Conservation (phyloP, 2,113 vertebrate genomes). For the Platysternon megacephalum region DNA sequence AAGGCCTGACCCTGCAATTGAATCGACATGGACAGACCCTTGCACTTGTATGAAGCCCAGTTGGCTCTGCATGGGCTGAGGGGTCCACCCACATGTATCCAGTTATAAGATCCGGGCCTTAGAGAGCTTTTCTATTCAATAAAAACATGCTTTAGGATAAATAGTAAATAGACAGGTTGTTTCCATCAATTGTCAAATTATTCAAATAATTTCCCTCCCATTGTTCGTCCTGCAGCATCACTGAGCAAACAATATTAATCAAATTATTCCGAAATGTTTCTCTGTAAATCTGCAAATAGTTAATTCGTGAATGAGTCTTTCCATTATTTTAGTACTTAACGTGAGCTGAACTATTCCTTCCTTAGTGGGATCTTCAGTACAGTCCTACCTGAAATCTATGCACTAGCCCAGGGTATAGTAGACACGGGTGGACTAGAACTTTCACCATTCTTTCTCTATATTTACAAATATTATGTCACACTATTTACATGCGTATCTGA, state of each 20-base stretch:
- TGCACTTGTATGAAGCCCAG: background rate
- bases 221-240: background rate
- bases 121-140: background rate
- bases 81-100: background rate
- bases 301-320: background rate
- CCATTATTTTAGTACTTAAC: fast-evolving
- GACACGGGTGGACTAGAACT: background rate
- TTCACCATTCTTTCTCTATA: background rate
- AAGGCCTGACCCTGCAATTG: background rate
- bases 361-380: background rate
- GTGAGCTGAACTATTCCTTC: background rate
- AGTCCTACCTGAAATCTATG: background rate
- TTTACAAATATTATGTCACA: background rate
- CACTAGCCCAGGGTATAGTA: background rate
- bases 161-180: background rate
- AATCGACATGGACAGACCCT: background rate
- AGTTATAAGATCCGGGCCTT: background rate
- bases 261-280: background rate
- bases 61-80: background rate
- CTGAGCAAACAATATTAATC: background rate
- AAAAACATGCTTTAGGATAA: background rate
- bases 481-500: background rate
- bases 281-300: background rate
- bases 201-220: background rate
- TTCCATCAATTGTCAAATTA: conserved; percentile 3